These are phyloP conservation scores for Brachyalestes nurse DNA, from an alignment of 2,797 vertebrate species.

Conservation along the genomic window DNA sequence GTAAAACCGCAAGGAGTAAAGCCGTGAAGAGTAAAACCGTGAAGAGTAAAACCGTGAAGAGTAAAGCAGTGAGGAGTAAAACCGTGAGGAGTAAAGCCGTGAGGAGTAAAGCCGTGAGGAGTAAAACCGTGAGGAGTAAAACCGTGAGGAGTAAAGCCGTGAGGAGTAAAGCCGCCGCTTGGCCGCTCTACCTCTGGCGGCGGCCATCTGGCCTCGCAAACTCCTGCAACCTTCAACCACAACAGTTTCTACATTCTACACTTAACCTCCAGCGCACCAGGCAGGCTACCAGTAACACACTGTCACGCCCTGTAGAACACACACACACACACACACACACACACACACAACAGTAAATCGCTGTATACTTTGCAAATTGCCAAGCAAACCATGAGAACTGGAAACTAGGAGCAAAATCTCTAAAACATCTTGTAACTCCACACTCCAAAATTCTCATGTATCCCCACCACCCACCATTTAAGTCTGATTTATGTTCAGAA, in stretches of 20 bases:
- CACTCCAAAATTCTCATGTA: neutral
- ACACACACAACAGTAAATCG: neutral
- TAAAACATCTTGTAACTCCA: neutral
- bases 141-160: too few species aligned
- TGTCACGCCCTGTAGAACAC: neutral
- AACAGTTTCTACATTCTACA: neutral
- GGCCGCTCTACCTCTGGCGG: neutral
- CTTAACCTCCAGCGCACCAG: neutral
- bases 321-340: neutral
- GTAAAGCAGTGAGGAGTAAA: too few species aligned
- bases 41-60: too few species aligned
- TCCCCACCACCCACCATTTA: neutral
- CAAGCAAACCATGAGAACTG: neutral
- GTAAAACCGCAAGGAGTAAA: too few species aligned
- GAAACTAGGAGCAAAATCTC: neutral
- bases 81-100: too few species aligned
- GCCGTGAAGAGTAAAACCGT: too few species aligned
- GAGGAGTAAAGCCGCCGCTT: neutral
- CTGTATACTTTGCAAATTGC: conserved; percentile 4
- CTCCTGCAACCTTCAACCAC: neutral
- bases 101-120: too few species aligned
- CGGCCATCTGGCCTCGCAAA: conserved; percentile 8
- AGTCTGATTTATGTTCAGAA: neutral
- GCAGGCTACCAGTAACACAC: neutral
- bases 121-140: too few species aligned